These are phyloP conservation scores for Cnemophilus loriae DNA, from an alignment of 2,113 vertebrate genomes.

Conservation along the genomic window DNA sequence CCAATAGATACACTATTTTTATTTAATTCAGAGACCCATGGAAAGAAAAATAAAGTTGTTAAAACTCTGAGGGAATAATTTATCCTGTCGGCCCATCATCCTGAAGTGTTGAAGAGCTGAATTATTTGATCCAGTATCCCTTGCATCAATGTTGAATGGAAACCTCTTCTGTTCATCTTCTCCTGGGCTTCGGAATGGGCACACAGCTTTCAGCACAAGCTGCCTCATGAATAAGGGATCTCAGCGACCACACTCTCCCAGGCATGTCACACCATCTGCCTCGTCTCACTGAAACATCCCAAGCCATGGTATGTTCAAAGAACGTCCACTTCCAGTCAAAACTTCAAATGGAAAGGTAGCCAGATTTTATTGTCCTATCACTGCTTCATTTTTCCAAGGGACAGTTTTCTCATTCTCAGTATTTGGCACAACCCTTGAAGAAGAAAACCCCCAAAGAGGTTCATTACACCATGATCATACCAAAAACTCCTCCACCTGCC, in stretches of 20 bases:
- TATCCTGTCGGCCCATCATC: neutral
- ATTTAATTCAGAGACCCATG: neutral
- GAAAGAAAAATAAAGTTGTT: neutral
- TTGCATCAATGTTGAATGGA: neutral
- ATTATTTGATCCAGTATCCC: neutral
- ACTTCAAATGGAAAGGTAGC: neutral
- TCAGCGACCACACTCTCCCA: neutral
- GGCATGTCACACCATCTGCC: neutral
- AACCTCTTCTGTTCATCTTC: neutral
- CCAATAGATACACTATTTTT: neutral
- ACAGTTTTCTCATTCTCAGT: neutral
- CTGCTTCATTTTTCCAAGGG: neutral
- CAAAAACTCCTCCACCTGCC: neutral
- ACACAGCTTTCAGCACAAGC: neutral
- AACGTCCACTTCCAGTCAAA: neutral
- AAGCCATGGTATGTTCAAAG: neutral
- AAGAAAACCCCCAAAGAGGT: neutral
- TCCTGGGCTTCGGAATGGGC: neutral
- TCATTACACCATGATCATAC: neutral
- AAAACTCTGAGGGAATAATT: neutral
- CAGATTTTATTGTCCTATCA: accelerated
- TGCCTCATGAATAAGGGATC: neutral
- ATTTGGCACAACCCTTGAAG: neutral
- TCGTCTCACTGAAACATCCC: neutral
- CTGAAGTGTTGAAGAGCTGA: neutral